A percentile compares a stretch with the other conserved stretches of the same genome.
Evolutionary conservation across 2,888 invertebrate species (phyloP).

Genomic region (Lasioglossum lativentre): DNA sequence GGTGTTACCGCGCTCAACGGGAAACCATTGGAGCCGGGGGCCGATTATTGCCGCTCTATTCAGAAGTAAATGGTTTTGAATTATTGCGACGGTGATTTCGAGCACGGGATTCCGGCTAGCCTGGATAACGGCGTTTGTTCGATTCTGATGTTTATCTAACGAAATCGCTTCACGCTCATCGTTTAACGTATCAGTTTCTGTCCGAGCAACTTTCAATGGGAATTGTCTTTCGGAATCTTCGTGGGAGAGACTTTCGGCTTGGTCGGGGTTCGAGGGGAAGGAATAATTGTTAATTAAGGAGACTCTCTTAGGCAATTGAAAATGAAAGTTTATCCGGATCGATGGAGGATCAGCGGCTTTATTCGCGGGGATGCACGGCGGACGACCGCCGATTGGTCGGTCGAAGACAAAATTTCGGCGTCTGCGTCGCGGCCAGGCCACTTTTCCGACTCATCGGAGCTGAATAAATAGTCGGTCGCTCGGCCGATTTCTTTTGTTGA

Average conservation of each 20-base stretch:
- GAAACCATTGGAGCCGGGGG: conserved; percentile 18
- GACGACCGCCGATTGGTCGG: conserved; percentile 45
- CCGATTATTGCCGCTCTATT: conserved; percentile 44
- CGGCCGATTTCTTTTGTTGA: conserved; percentile 47
- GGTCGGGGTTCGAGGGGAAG: not conserved
- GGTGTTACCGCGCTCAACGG: conserved; percentile 17
- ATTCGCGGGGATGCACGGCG: not conserved
- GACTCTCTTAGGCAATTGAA: not conserved
- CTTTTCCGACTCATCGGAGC: conserved; percentile 62
- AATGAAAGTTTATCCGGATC: conserved; percentile 45
- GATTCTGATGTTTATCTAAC: not conserved
- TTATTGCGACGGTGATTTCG: conserved; percentile 35
- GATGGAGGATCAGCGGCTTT: conserved; percentile 8
- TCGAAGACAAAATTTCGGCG: conserved; percentile 45
- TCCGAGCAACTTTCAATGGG: not conserved
- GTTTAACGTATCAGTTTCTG: not conserved
- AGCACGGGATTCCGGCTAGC: not conserved
- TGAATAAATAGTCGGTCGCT: conserved; percentile 64
- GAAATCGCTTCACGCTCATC: not conserved
- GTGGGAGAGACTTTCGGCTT: not conserved
- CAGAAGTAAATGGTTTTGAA: conserved; percentile 45
- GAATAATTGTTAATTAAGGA: conserved; percentile 44
- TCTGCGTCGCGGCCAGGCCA: conserved; percentile 45
- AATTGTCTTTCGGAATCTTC: not conserved
- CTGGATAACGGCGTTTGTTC: not conserved